phyloP scores from a whole-genome alignment of 2,797 vertebrate species.

The Mormyrops boulengeri region DNA sequence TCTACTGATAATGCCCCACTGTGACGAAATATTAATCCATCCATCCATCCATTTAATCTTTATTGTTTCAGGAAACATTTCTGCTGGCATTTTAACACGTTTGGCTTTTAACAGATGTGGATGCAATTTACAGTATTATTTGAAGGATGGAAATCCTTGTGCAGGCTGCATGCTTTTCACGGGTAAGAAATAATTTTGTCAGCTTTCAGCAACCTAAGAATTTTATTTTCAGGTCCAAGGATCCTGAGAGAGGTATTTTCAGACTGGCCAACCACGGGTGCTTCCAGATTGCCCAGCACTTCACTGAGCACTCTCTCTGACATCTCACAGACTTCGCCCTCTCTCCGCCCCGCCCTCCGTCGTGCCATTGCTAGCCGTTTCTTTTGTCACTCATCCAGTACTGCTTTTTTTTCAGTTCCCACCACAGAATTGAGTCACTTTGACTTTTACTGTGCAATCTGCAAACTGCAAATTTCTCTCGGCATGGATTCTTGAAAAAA shows the following conservation, averaged over 20 bases:
- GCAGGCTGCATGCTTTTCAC: not conserved
- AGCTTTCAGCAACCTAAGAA: not conserved
- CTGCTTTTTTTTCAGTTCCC: not conserved
- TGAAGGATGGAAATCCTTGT: not conserved
- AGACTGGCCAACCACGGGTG: not conserved
- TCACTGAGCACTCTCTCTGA: not conserved
- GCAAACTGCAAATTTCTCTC: not conserved
- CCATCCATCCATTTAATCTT: not conserved
- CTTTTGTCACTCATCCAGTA: not conserved
- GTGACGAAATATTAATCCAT: not conserved
- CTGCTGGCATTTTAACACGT: not conserved
- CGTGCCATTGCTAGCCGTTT: not conserved
- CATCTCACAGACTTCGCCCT: not conserved
- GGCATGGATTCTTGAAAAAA: not conserved
- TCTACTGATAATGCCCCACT: not conserved
- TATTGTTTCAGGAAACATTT: not conserved
- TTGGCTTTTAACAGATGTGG: not conserved
- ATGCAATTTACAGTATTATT: not conserved
- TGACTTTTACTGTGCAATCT: not conserved
- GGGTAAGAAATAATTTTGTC: not conserved
- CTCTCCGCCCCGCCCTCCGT: not conserved
- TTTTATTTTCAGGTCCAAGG: not conserved
- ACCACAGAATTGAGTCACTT: not conserved
- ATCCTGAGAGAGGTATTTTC: not conserved
- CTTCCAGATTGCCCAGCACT: not conserved